Conservation (phyloP, 92 coral and sea anemone genomes). For the Siderastrea siderea region DNA sequence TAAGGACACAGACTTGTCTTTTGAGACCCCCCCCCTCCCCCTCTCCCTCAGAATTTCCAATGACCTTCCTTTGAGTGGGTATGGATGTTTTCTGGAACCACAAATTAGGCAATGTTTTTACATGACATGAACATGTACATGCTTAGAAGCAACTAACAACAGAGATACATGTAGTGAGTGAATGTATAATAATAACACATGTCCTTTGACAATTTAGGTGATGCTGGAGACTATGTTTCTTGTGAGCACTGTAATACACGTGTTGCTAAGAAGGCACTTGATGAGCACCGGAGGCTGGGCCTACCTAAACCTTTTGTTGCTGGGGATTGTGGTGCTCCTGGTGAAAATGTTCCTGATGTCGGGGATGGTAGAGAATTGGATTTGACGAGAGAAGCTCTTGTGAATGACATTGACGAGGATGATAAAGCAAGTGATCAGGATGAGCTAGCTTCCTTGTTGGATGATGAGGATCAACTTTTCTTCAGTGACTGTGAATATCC, state of each 20-base stretch:
- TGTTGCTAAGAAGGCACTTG: conserved; percentile 39
- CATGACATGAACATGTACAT: too few species aligned
- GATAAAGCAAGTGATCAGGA: conserved; percentile 19
- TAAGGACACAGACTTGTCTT: too few species aligned
- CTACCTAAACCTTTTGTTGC: conserved; percentile 8
- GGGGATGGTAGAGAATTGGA: not conserved
- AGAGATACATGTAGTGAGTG: not conserved
- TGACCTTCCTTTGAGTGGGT: too few species aligned
- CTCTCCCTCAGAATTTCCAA: too few species aligned
- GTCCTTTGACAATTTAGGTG: not conserved
- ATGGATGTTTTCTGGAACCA: too few species aligned
- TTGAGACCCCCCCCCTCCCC: too few species aligned
- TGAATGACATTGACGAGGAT: not conserved
- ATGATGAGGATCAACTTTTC: conserved; percentile 51
- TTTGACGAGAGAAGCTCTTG: not conserved
- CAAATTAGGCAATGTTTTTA: too few species aligned
- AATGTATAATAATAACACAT: not conserved
- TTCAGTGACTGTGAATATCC: conserved; percentile 33
- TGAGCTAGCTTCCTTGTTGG: not conserved
- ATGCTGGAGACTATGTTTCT: conserved; percentile 36
- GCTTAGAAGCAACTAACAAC: too few species aligned
- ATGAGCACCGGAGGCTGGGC: conserved; percentile 37
- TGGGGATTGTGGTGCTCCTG: not conserved
- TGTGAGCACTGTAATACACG: conserved; percentile 46
- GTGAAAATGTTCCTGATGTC: not conserved